Conservation (phyloP, 2,113 vertebrate species). For the Pleuronectes platessa region DNA sequence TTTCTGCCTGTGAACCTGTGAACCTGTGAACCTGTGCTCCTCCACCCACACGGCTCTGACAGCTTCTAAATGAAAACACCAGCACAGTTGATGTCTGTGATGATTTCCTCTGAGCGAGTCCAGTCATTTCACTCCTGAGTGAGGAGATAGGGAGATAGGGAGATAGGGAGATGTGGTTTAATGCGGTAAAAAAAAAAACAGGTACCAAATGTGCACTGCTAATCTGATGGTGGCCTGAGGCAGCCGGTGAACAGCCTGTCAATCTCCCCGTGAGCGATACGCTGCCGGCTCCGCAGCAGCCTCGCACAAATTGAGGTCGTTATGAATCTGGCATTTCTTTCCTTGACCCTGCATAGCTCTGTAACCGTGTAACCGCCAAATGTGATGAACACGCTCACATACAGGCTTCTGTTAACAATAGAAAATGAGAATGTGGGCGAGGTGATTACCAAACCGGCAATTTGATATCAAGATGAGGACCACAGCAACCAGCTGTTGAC, state of each 20-base stretch:
- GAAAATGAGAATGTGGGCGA: constrained; percentile 39
- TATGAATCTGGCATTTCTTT: constrained; percentile 33
- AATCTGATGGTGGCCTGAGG: constrained; percentile 51
- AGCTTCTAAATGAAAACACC: background rate
- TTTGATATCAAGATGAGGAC: constrained; percentile 23
- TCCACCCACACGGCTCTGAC: background rate
- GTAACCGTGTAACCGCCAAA: constrained; percentile 31
- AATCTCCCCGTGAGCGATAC: constrained; percentile 30
- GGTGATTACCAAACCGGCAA: constrained; percentile 35
- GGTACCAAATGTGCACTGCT: constrained; percentile 36
- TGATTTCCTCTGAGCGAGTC: constrained; percentile 38
- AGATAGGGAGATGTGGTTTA: constrained; percentile 28
- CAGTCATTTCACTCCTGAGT: constrained; percentile 29
- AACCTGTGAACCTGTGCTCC: constrained; percentile 17
- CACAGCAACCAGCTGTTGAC: constrained; percentile 11
- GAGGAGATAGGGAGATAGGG: constrained; percentile 8
- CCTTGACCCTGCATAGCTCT: constrained; percentile 21
- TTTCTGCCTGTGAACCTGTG: constrained; percentile 25
- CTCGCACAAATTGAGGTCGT: constrained; percentile 39
- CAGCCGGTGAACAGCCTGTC: constrained; percentile 17
- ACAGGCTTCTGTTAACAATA: constrained; percentile 27
- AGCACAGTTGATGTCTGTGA: background rate
- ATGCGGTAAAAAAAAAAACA: background rate
- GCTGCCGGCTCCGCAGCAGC: constrained; percentile 11
- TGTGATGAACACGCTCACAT: constrained; percentile 20